Base-by-base conservation (phyloP, 2,888 invertebrate genomes). In the Lycophotia porphyrea region DNA sequence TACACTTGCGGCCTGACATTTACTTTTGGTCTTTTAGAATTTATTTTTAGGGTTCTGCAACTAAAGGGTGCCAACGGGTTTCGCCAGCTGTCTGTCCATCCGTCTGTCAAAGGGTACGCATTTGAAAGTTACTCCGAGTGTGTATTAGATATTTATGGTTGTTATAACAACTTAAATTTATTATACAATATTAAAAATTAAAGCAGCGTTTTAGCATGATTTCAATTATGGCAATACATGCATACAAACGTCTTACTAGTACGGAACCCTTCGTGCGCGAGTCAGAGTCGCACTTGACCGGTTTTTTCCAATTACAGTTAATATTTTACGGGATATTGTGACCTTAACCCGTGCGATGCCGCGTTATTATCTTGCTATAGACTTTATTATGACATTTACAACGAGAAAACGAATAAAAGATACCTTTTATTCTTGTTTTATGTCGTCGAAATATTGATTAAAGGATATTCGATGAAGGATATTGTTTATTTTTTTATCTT, bases 1-100 rank as follows among this genome's bases (percentile, higher is more conserved):
- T 88, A 88, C 77, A 76, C 74, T 81, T 91, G 90, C 87, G 91
- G 91, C 90, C 87, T 90, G 91, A 88, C 91, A 91, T 92, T 92
- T 88, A 88, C 85, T 84, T 89, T 85, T 84, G 81, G 76, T 87
- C 86, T 85, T 89, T 87, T 87, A 84, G 78, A 86, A 80, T 86
- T 84, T 85, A 86, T 89, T 91, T 63, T 63, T 39, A 18, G 63
- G 63, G 63, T 63, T n/a, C 39, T 24, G 39, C 9, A 9, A 36
- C 8, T n/a, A 39, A 63, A n/a, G 15, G 27, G 18, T 31, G 7
- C 4, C 15, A 60, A 5, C 0, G 11, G 24, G 5, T 15, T n/a
- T 8, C 36, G 13, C 36, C 36, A 24, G 24, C 61, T 13, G 36
- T 15, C 8, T n/a, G 15, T 39, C 8, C 15, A 3, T 63, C 15